Conservation (phyloP, 2,888 invertebrate species). For the Empis stercorea region DNA sequence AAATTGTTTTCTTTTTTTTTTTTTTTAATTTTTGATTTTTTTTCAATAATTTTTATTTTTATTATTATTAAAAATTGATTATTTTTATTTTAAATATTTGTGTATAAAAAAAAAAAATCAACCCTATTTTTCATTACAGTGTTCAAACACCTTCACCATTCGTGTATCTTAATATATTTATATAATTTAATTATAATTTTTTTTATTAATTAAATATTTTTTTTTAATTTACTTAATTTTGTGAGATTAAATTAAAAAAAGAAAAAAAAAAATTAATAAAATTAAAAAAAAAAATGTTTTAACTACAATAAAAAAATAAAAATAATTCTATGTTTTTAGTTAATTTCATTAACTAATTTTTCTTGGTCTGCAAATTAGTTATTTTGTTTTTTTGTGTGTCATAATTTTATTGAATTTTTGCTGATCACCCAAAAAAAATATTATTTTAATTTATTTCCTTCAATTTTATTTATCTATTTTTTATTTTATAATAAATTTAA, state of each 20-base stretch:
- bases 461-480: too few species aligned
- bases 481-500: too few species aligned
- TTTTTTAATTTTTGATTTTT: constrained; percentile 14
- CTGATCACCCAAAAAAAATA: too few species aligned
- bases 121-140: neutral
- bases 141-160: neutral
- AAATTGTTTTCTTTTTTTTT: constrained; percentile 13
- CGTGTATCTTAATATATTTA: neutral
- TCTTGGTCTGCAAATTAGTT: too few species aligned
- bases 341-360: too few species aligned
- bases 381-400: too few species aligned
- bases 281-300: neutral
- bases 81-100: too few species aligned
- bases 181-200: neutral
- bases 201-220: neutral
- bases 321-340: too few species aligned
- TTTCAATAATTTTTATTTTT: constrained; percentile 1
- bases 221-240: neutral
- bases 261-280: neutral
- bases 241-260: too few species aligned
- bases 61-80: neutral
- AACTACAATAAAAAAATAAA: too few species aligned
- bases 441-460: too few species aligned
- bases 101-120: neutral
- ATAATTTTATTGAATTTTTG: too few species aligned